These are phyloP conservation scores for Theristicus caerulescens DNA, from an alignment of 2,113 vertebrate species.

Conservation along the genomic window DNA sequence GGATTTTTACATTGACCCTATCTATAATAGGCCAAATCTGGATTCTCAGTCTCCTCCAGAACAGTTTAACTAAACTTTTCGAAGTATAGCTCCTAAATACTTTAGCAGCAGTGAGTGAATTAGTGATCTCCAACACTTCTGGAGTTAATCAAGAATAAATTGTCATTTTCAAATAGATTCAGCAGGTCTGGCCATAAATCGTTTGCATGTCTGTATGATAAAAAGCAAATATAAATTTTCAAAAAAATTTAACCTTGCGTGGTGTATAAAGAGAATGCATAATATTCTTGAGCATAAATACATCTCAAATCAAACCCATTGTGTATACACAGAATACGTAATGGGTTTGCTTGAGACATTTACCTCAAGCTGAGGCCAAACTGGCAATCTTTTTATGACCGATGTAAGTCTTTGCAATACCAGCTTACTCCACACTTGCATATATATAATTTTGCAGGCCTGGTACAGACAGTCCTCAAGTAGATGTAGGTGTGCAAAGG, in stretches of 20 bases:
- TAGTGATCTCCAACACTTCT: constrained; percentile 35
- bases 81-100: neutral
- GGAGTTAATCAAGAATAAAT: constrained; percentile 67
- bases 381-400: constrained; percentile 6
- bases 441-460: neutral
- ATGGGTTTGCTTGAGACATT: constrained; percentile 45
- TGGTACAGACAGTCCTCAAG: neutral
- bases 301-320: constrained; percentile 75
- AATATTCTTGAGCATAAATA: constrained; percentile 78
- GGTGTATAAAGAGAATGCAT: constrained; percentile 78
- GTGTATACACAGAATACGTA: constrained; percentile 69
- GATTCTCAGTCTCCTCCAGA: neutral
- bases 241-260: constrained; percentile 76
- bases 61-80: neutral
- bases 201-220: constrained; percentile 65
- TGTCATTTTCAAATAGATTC: constrained; percentile 61
- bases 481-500: neutral
- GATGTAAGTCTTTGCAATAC: neutral
- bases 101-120: neutral
- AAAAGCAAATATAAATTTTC: constrained; percentile 76
- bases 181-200: constrained; percentile 68
- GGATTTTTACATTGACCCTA: neutral
- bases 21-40: neutral
- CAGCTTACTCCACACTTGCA: neutral
- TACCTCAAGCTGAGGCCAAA: constrained; percentile 47